These are phyloP conservation scores for Apostichopus japonicus DNA, from an alignment of 35 echinoderm and acorn worm genomes.

Conservation along the genomic window DNA sequence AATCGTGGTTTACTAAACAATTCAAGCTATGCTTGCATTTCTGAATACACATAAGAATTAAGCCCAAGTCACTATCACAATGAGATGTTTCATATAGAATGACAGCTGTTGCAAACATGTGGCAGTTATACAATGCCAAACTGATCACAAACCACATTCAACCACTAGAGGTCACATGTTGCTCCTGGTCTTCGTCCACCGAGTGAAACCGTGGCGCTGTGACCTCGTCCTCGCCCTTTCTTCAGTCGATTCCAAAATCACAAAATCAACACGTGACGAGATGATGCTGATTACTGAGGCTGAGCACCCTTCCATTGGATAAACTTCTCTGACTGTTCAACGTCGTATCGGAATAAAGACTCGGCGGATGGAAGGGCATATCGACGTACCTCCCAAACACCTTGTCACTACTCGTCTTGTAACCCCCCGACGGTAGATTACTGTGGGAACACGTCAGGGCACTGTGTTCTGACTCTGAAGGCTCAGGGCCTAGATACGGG, in stretches of 20 bases:
- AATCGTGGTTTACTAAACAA: no score
- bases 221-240: no score
- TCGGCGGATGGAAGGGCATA: constrained; percentile 53
- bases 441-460: constrained; percentile 27
- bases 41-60: no score
- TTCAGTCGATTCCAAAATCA: background rate
- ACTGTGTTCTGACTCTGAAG: constrained; percentile 46
- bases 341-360: constrained; percentile 38
- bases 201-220: no score
- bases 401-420: constrained; percentile 55
- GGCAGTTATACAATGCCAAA: no score
- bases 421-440: constrained; percentile 26
- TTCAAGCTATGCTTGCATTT: no score
- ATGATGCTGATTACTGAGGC: constrained; percentile 34
- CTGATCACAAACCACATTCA: no score
- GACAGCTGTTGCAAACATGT: no score
- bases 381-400: constrained; percentile 46
- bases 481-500: background rate
- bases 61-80: no score
- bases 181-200: no score
- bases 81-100: no score
- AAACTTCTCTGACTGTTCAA: constrained; percentile 57
- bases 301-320: constrained; percentile 13
- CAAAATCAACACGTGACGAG: constrained; percentile 38
- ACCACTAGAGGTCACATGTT: no score